Conservation (phyloP, 2,888 invertebrate genomes). For the Agrypnus murinus region DNA sequence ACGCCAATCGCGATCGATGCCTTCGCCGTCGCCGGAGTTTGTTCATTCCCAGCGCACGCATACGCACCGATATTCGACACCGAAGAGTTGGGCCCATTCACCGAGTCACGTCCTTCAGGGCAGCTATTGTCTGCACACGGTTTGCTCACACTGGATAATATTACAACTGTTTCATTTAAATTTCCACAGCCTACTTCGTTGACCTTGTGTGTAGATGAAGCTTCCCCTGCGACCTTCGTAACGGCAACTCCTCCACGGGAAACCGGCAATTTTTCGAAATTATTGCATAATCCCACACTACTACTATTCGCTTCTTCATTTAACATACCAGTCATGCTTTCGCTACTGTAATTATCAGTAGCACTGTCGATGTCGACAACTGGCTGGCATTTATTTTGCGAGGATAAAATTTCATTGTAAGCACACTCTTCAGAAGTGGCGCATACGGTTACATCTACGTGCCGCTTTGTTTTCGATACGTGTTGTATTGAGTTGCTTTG, state of each 20-base stretch:
- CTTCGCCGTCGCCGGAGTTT: conserved; percentile 58
- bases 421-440: conserved; percentile 7
- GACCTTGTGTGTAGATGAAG: neutral
- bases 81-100: conserved; percentile 50
- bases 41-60: conserved; percentile 51
- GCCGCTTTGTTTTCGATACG: conserved; percentile 33
- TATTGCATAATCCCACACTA: conserved; percentile 20
- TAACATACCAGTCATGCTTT: neutral
- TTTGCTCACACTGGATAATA: conserved; percentile 32
- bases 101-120: conserved; percentile 50
- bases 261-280: conserved; percentile 18
- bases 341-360: conserved; percentile 1
- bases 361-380: neutral
- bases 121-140: conserved; percentile 44
- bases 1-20: conserved; percentile 66
- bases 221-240: conserved; percentile 10
- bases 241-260: conserved; percentile 9
- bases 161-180: conserved; percentile 28
- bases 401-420: neutral
- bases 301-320: conserved; percentile 9
- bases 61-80: conserved; percentile 49
- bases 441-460: conserved; percentile 16
- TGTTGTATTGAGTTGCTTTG: conserved; percentile 42
- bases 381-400: conserved; percentile 7
- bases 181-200: conserved; percentile 20